Conservation (phyloP, 2,113 vertebrate genomes). For the Poicephalus meyeri region DNA sequence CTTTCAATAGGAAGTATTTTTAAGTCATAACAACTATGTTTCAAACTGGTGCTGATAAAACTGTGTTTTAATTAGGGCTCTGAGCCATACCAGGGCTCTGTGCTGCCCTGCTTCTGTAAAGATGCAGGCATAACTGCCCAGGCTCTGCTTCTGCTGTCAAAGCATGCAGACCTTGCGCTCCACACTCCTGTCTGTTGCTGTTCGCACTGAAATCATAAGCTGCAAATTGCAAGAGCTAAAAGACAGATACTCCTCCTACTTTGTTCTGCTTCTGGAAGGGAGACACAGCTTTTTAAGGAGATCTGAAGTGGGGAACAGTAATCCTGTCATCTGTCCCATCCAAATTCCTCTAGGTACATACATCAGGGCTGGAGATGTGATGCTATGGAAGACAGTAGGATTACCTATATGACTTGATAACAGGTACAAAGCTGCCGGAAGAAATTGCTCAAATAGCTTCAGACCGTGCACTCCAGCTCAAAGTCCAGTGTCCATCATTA, state of each 20-base stretch:
- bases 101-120: neutral
- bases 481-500: neutral
- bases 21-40: neutral
- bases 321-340: neutral
- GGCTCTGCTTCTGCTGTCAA: neutral
- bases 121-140: neutral
- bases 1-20: neutral
- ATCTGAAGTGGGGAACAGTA: neutral
- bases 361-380: neutral
- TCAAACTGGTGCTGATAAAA: neutral
- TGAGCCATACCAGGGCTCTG: neutral
- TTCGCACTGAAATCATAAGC: neutral
- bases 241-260: neutral
- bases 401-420: neutral
- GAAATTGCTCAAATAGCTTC: neutral
- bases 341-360: neutral
- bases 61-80: neutral
- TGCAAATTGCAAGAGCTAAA: neutral
- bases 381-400: fast-evolving
- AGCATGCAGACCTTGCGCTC: neutral
- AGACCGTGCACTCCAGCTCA: neutral
- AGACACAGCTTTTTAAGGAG: neutral
- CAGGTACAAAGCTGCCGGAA: neutral
- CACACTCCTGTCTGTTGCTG: neutral
- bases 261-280: neutral